These are phyloP conservation scores for Timandra comae DNA, from an alignment of 2,888 invertebrate genomes.

Conservation along the genomic window DNA sequence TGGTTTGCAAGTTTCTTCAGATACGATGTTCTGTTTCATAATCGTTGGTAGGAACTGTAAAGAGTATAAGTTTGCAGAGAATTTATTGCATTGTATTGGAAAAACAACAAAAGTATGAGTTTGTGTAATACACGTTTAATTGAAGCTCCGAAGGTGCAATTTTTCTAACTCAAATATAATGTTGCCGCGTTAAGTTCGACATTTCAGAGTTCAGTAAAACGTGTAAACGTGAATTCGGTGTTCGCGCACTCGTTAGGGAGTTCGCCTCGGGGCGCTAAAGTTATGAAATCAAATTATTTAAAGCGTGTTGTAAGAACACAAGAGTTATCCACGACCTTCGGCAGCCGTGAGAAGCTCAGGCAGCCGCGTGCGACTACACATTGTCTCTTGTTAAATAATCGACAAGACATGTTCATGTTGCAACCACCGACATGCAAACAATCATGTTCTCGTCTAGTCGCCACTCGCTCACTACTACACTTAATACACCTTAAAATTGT, in stretches of 20 bases:
- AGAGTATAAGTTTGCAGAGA: too few species aligned
- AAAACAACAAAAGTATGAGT: too few species aligned
- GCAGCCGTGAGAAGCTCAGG: conserved; percentile 65
- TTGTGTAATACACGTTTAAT: too few species aligned
- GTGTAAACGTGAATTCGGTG: conserved; percentile 17
- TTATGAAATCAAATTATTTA: conserved; percentile 73
- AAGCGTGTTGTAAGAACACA: conserved; percentile 65
- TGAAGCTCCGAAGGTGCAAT: too few species aligned
- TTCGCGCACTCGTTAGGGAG: conserved; percentile 29
- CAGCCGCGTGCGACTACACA: conserved; percentile 59
- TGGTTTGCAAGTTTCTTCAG: too few species aligned
- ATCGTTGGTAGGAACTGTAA: too few species aligned
- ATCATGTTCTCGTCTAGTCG: conserved; percentile 34
- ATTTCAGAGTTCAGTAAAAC: too few species aligned
- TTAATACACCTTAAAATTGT: conserved; percentile 4
- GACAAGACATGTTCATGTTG: conserved; percentile 58
- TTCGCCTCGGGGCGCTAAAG: conserved; percentile 46
- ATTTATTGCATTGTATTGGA: too few species aligned
- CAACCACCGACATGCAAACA: conserved; percentile 42
- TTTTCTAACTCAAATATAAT: too few species aligned
- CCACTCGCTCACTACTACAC: conserved; percentile 37
- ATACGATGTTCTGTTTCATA: too few species aligned
- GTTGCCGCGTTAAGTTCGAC: too few species aligned
- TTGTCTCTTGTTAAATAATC: conserved; percentile 72
- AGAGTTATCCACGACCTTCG: conserved; percentile 70